phyloP scores from a whole-genome alignment of 2,113 vertebrate genomes.

The Lichenostomus cassidix region DNA sequence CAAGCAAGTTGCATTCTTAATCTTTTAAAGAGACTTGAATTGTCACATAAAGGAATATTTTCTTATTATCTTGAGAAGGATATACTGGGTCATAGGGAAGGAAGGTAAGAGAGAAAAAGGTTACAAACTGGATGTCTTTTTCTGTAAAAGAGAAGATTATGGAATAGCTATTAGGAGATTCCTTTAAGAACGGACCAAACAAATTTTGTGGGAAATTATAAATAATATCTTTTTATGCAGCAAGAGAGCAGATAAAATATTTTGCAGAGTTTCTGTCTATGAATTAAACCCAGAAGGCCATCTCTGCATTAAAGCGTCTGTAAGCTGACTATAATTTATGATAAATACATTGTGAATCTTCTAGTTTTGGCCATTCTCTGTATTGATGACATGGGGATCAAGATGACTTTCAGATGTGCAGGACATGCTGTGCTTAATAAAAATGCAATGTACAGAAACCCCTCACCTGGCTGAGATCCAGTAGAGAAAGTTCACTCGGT shows the following conservation, averaged over 20 bases:
- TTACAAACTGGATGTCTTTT: background rate
- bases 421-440: background rate
- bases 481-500: background rate
- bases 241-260: background rate
- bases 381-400: background rate
- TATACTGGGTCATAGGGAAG: background rate
- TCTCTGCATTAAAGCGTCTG: background rate
- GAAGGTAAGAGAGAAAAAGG: background rate
- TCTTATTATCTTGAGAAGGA: background rate
- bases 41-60: background rate
- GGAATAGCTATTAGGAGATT: background rate
- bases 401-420: background rate
- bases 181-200: background rate
- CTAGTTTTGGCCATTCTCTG: background rate
- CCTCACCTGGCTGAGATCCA: background rate
- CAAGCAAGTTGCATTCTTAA: background rate
- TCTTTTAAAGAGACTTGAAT: background rate
- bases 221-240: background rate
- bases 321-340: background rate
- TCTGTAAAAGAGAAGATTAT: background rate
- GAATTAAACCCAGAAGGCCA: background rate
- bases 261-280: background rate
- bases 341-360: background rate
- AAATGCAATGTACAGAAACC: background rate
- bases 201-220: background rate